Conservation (phyloP, 2,888 invertebrate species). For the Chrysomela aeneicollis region DNA sequence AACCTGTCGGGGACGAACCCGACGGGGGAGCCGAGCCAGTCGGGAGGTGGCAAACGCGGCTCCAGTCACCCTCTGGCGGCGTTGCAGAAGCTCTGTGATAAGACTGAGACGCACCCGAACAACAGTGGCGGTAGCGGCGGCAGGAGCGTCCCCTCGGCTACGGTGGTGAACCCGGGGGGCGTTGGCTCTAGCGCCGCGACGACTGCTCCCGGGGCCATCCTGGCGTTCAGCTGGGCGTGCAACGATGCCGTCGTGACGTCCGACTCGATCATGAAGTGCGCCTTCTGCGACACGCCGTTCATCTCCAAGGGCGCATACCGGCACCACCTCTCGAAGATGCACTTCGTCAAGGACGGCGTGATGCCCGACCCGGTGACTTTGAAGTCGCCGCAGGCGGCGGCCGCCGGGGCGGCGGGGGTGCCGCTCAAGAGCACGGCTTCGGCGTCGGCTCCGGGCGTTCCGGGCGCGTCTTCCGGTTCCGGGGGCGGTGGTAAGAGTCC, state of each 20-base stretch:
- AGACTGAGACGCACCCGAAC: constrained; percentile 79
- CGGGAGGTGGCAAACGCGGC: constrained; percentile 71
- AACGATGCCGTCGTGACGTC: constrained; percentile 88
- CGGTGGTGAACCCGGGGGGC: constrained; percentile 54
- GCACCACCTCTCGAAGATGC: constrained; percentile 95
- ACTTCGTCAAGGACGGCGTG: constrained; percentile 92
- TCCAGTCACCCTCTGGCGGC: constrained; percentile 93
- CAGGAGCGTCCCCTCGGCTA: constrained; percentile 55
- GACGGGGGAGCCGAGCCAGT: constrained; percentile 56
- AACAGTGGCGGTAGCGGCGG: constrained; percentile 49
- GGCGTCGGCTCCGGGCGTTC: constrained; percentile 45
- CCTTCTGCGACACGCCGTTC: constrained; percentile 94
- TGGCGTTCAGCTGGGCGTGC: constrained; percentile 94
- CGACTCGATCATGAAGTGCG: constrained; percentile 92
- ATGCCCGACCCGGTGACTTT: constrained; percentile 77
- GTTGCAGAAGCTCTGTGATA: constrained; percentile 94
- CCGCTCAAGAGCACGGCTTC: constrained; percentile 52
- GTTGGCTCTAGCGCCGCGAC: constrained; percentile 56
- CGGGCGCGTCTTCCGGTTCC: constrained; percentile 48
- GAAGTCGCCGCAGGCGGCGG: constrained; percentile 62
- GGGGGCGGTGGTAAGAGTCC: constrained; percentile 56
- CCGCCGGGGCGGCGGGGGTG: constrained; percentile 47
- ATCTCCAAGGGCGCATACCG: constrained; percentile 96
- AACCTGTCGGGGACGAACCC: constrained; percentile 72
- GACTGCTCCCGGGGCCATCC: constrained; percentile 81